Conservation (phyloP, 2,797 vertebrate genomes). For the Anabas testudineus region DNA sequence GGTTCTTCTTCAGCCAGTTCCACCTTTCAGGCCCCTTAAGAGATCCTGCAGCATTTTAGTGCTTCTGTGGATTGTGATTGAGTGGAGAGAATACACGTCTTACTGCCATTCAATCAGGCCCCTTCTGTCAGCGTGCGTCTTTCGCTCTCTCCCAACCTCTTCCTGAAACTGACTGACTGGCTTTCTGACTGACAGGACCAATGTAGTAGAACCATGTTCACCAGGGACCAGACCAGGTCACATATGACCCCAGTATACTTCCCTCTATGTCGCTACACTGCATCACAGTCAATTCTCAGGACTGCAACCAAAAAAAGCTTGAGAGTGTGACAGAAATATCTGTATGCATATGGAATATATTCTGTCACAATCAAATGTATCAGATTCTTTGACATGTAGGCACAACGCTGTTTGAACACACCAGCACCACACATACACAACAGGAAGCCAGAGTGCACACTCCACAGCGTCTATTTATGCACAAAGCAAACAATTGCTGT, state of each 20-base stretch:
- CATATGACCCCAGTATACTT: conserved; percentile 68
- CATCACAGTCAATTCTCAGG: conserved; percentile 50
- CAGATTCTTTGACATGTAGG: conserved; percentile 60
- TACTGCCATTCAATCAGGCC: conserved; percentile 39
- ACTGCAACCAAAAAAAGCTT: conserved; percentile 35
- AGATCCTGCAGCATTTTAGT: conserved; percentile 70
- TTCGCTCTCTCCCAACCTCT: conserved; percentile 44
- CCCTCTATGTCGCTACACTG: conserved; percentile 48
- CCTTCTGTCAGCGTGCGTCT: conserved; percentile 43
- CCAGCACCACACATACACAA: conserved; percentile 22
- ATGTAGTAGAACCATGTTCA: conserved; percentile 79
- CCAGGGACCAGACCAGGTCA: conserved; percentile 71
- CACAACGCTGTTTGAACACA: conserved; percentile 27
- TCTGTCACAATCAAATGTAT: conserved; percentile 64
- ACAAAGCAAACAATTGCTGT: conserved; percentile 30
- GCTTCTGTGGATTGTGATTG: conserved; percentile 67
- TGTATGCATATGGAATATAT: conserved; percentile 32
- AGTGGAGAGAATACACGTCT: conserved; percentile 75
- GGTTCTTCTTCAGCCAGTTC: conserved; percentile 62
- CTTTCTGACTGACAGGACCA: conserved; percentile 76
- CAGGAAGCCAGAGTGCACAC: conserved; percentile 17
- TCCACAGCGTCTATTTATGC: conserved; percentile 20
- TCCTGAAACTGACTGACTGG: conserved; percentile 59
- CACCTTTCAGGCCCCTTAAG: conserved; percentile 58
- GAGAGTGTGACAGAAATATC: conserved; percentile 62